These are phyloP conservation scores for Danio albolineatus DNA, from an alignment of 2,797 vertebrate genomes.

Conservation along the genomic window DNA sequence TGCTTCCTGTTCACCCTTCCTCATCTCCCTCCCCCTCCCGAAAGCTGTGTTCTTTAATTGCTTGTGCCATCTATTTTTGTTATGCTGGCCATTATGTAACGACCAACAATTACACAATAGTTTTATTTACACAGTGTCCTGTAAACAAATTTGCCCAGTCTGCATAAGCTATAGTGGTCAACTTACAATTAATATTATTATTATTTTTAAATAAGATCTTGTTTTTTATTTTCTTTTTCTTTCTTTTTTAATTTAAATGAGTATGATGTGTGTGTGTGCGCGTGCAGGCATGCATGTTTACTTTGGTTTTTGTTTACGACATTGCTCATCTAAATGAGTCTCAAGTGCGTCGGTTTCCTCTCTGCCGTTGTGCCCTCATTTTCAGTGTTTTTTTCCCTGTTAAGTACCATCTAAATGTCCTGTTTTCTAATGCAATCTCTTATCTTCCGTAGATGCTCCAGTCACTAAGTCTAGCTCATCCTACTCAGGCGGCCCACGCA, in stretches of 20 bases:
- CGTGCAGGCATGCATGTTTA: not conserved
- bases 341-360: constrained; percentile 25
- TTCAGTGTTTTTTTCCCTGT: not conserved
- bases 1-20: constrained; percentile 26
- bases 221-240: constrained; percentile 46
- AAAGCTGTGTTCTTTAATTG: constrained; percentile 67
- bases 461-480: constrained; percentile 82
- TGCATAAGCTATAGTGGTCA: not conserved
- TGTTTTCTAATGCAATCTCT: constrained; percentile 6
- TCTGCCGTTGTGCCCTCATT: constrained; percentile 37
- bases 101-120: constrained; percentile 74
- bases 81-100: constrained; percentile 68
- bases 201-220: constrained; percentile 26
- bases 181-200: too few relatives aligned
- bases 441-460: constrained; percentile 83
- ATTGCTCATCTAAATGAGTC: constrained; percentile 50
- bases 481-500: constrained; percentile 92
- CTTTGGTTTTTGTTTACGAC: constrained; percentile 11
- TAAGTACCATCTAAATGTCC: not conserved
- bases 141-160: constrained; percentile 44
- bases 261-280: not conserved
- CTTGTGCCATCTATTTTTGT: constrained; percentile 57
- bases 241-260: not conserved
- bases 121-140: constrained; percentile 65
- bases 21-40: constrained; percentile 28